Evolutionary conservation across 2,797 vertebrate genomes (phyloP).

Genomic region (Vultur gryphus): DNA sequence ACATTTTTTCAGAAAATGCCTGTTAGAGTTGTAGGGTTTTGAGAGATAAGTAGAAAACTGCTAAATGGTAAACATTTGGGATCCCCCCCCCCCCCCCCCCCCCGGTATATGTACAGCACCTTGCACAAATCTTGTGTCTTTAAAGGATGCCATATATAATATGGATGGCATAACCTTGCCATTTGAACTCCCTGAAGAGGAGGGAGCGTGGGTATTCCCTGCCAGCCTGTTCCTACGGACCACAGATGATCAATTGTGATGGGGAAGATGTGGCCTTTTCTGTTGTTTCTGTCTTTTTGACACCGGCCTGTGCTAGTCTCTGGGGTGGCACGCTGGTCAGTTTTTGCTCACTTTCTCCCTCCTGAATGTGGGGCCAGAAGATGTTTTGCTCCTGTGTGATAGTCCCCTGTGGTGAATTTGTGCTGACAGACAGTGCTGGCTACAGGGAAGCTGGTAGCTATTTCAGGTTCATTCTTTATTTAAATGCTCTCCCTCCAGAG

Average conservation of each 20-base stretch:
- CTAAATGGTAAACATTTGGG: background rate
- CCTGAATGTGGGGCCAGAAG: background rate
- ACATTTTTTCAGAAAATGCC: background rate
- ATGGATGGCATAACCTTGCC: background rate
- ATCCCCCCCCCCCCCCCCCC: background rate
- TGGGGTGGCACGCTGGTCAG: background rate
- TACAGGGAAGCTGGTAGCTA: background rate
- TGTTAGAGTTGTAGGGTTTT: background rate
- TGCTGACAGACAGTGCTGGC: background rate
- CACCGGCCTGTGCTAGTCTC: background rate
- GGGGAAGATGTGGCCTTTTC: background rate
- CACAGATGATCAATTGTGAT: background rate
- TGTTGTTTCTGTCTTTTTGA: background rate
- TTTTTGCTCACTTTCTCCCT: background rate
- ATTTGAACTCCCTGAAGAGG: background rate
- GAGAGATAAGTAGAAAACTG: background rate
- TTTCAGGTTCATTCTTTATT: slow-evolving; percentile 36
- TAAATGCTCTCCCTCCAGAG: background rate
- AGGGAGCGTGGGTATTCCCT: background rate
- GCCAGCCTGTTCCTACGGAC: background rate
- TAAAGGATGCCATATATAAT: background rate
- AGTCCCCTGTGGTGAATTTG: background rate
- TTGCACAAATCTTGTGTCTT: background rate
- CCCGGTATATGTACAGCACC: background rate
- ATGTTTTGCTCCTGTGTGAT: background rate